Base-by-base conservation (phyloP, 1,140 invertebrate species). In the Drosophila persimilis region DNA sequence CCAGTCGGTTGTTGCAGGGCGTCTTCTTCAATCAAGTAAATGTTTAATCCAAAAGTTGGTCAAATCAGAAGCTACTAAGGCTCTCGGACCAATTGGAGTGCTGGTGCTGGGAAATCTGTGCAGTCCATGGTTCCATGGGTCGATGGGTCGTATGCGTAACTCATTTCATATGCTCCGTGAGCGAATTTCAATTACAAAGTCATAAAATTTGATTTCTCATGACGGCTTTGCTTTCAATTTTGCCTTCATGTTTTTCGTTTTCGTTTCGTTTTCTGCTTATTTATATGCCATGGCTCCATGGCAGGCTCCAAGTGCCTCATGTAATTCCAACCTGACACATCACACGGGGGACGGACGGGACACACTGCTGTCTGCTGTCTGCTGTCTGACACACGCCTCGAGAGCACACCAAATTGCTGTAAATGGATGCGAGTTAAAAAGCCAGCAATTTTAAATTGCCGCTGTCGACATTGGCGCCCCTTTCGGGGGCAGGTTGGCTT, bases 361-460 rank as follows among this genome's bases (percentile, higher is more conserved):
- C 51, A 71, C 20, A 20, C 20, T 20, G 20, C 20, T 20, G 20
- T 20, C 20, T 20, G 20, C 20, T 20, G 20, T 20, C 20, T 20
- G 20, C 20, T 20, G 20, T 20, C 20, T 48, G 41, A 66, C 39
- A 62, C 69, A 75, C 73, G 73, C 59, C 63, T 70, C 56, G 63
- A 60, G 51, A 66, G 71, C 78, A 69, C 78, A 51, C 78, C 64
- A 89, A 89, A 86, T 83, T 88, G 83, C 83, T 89, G 83, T 86
- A 86, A 86, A 86, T 86, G 83, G 83, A 86, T 88, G 83, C 83
- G 83, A 86, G 83, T 88, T 86, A 86, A 86, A 86, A 86, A 88
- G 83, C 83, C 83, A 81, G 83, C 83, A 81, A 88, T 88, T 86
- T 86, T 88, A 86, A 86, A 86, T 86, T 86, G 81, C 83, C 70